Evolutionary conservation across 2,113 vertebrate species (phyloP).

Genomic region (Percopsis transmontana): DNA sequence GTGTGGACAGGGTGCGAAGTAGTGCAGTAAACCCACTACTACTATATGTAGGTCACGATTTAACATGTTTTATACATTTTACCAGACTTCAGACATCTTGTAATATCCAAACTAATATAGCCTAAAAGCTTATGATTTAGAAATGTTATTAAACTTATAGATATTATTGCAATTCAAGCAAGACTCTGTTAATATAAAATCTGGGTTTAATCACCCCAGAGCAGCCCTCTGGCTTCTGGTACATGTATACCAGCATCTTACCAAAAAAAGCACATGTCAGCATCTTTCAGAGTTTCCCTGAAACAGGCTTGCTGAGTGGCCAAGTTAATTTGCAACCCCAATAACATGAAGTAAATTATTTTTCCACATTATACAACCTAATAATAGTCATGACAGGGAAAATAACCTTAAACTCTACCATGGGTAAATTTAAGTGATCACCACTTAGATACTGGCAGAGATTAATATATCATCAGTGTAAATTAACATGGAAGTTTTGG

Average conservation of each 20-base stretch:
- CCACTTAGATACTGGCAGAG: neutral
- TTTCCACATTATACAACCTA: constrained; percentile 35
- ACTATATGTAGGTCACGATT: too few species aligned
- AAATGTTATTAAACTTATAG: constrained; percentile 8
- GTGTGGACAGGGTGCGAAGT: too few species aligned
- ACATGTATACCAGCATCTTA: constrained; percentile 43
- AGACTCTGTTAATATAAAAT: constrained; percentile 51
- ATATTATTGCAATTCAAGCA: constrained; percentile 27
- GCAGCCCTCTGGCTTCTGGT: constrained; percentile 51
- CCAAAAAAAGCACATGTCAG: constrained; percentile 62
- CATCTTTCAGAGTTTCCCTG: constrained; percentile 55
- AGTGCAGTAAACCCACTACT: too few species aligned
- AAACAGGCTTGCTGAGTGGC: constrained; percentile 61
- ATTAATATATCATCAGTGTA: neutral
- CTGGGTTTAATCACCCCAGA: constrained; percentile 58
- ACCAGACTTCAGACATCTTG: neutral
- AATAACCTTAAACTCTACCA: constrained; percentile 22
- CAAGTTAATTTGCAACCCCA: constrained; percentile 52
- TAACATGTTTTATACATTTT: too few species aligned
- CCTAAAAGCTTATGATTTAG: constrained; percentile 9
- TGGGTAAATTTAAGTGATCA: constrained; percentile 6
- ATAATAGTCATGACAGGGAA: constrained; percentile 40
- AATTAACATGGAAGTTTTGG: too few species aligned
- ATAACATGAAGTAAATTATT: constrained; percentile 56
- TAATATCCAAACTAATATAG: constrained; percentile 10